These are phyloP conservation scores for Mormyrops attenuatus DNA, from an alignment of 2,797 vertebrate genomes.

Conservation along the genomic window DNA sequence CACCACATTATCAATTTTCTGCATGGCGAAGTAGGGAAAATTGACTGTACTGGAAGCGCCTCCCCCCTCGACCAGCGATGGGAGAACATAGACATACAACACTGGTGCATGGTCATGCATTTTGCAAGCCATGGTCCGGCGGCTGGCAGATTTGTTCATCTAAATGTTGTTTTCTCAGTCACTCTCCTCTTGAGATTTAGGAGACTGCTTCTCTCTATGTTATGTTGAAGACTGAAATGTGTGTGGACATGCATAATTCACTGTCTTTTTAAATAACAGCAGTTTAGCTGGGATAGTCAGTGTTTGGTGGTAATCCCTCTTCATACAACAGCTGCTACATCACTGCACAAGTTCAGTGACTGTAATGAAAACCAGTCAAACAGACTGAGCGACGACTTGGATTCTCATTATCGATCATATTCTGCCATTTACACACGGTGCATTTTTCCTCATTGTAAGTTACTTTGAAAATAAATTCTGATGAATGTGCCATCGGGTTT, in stretches of 20 bases:
- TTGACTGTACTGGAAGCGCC: conserved; percentile 56
- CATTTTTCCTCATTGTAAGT: neutral
- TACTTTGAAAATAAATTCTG: neutral
- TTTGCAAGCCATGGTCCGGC: conserved; percentile 29
- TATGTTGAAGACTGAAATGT: neutral
- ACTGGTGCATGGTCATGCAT: conserved; percentile 45
- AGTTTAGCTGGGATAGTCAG: neutral
- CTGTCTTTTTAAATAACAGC: neutral
- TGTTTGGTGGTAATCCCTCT: neutral
- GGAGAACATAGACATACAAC: neutral
- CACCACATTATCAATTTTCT: conserved; percentile 61
- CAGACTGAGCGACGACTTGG: neutral
- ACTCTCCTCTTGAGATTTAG: neutral
- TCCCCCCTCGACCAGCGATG: conserved; percentile 37
- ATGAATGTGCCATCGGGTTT: neutral
- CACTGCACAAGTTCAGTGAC: neutral
- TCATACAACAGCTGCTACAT: neutral
- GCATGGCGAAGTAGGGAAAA: conserved; percentile 61
- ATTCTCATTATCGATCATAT: neutral
- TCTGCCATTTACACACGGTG: neutral
- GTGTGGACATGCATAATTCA: conserved; percentile 6
- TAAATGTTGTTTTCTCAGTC: conserved; percentile 35
- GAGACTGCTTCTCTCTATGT: neutral
- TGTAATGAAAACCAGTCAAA: neutral
- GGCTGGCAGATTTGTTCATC: conserved; percentile 44